Evolutionary conservation across 2,888 invertebrate species (phyloP).

Genomic region (Tuberolachnus salignus): DNA sequence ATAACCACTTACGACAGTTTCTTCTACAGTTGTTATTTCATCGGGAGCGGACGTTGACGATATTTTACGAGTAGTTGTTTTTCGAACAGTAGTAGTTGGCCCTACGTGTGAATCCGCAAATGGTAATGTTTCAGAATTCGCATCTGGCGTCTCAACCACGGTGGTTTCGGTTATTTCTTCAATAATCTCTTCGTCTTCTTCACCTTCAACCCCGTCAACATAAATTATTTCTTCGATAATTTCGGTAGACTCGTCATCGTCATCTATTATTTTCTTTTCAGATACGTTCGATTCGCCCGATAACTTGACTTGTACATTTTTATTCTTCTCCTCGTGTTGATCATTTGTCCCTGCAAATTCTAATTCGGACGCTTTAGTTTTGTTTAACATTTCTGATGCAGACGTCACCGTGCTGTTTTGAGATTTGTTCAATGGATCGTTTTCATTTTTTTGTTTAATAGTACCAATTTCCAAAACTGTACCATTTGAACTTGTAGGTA

Average conservation of each 20-base stretch:
- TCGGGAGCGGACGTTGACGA: conserved; percentile 3
- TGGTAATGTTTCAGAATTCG: neutral
- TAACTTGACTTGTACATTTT: neutral
- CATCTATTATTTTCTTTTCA: neutral
- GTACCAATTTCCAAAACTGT: neutral
- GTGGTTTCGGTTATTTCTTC: conserved; percentile 36
- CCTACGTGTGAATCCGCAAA: neutral
- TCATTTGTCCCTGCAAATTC: neutral
- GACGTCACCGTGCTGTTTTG: neutral
- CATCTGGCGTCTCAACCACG: neutral
- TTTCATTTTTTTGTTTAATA: neutral
- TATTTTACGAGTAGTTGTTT: conserved; percentile 12
- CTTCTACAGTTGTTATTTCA: neutral
- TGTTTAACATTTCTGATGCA: neutral
- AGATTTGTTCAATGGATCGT: neutral
- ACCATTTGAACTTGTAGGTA: neutral
- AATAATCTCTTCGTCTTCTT: neutral
- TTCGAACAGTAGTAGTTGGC: neutral
- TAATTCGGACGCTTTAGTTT: neutral
- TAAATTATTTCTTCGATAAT: conserved; percentile 19
- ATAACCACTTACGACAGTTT: neutral
- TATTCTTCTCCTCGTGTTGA: neutral
- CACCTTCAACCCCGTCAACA: neutral
- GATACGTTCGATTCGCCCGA: neutral
- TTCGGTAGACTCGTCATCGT: conserved; percentile 12